Evolutionary conservation across 2,888 invertebrate species (phyloP), one percentile per base, ranked within the genome.

Genomic region (Nasonovia ribisnigri): DNA sequence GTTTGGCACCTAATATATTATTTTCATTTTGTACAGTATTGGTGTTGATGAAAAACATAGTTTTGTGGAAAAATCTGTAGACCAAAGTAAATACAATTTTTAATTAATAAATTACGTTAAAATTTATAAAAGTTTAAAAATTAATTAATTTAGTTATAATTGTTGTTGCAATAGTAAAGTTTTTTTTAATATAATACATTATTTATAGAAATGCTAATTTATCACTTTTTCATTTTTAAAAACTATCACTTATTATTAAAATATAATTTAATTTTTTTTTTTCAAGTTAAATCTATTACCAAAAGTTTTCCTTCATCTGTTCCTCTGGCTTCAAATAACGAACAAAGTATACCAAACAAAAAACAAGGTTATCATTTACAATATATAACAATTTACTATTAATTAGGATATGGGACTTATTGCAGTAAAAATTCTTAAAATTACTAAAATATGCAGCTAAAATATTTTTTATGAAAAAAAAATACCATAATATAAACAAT

Each of bases 241-340:
- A 51, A 42, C 20, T 42, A 42, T 88, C 1, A 29, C 2, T 1
- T 26, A 46, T 46, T 29, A 43, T 54, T 84, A 20, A 51, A 29
- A 51, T 54, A 6, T 16, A 42, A 5, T 90, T 77, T 4, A 42
- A 42, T 42, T 0, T 84, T 16, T 46, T 77, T 42, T n/a, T 43
- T 84, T 93, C 51, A n/a, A 93, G 93, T 60, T 60, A 93, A 90
- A 90, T 42, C 84, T 11, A 29, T 48, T 90, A 20, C 60, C 0
- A 54, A 90, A 29, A 93, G 11, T 48, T 42, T 90, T 13, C 42
- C 48, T 10, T n/a, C 48, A 8, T 43, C 89, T 86, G 43, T 90
- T 29, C 48, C 84, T n/a, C 0, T 46, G 3, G 6, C 60, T 90
- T 93, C 57, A 54, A 90, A 86, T 42, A 48, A 20, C 4, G 46